Conservation (phyloP, 1,140 invertebrate species). For the Aphidius ervi region DNA sequence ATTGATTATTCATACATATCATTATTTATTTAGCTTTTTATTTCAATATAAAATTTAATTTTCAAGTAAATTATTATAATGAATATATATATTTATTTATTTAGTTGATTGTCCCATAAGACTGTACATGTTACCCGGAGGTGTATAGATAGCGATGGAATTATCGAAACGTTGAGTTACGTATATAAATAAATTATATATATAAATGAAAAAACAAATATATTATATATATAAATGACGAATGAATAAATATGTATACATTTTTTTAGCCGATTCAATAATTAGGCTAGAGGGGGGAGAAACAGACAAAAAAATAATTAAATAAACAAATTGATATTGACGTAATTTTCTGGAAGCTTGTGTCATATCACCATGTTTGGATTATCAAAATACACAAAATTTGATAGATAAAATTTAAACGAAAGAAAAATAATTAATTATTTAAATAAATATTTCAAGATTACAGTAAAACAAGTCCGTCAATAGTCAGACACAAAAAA, state of each 20-base stretch:
- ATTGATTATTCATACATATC: no score
- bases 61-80: no score
- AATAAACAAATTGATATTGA: background rate
- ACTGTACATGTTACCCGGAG: conserved; percentile 27
- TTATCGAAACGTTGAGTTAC: conserved; percentile 22
- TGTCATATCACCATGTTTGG: no score
- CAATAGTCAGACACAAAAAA: no score
- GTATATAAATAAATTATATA: conserved; percentile 14
- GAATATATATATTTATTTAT: no score
- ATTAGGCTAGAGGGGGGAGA: conserved; percentile 19
- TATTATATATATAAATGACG: conserved; percentile 17
- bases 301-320: conserved; percentile 13
- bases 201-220: conserved; percentile 10
- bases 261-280: conserved; percentile 29
- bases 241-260: conserved; percentile 16
- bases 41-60: no score
- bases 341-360: background rate
- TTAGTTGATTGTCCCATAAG: conserved; percentile 8
- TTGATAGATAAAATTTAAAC: conserved; percentile 12
- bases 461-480: no score
- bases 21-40: no score
- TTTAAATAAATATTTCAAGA: no score
- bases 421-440: background rate
- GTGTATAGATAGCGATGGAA: conserved; percentile 28
- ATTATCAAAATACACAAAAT: no score